A percentile compares a stretch with the other conserved stretches of the same genome.
phyloP scores from a whole-genome alignment of 2,113 vertebrate species.

The Pangasianodon hypophthalmus region DNA sequence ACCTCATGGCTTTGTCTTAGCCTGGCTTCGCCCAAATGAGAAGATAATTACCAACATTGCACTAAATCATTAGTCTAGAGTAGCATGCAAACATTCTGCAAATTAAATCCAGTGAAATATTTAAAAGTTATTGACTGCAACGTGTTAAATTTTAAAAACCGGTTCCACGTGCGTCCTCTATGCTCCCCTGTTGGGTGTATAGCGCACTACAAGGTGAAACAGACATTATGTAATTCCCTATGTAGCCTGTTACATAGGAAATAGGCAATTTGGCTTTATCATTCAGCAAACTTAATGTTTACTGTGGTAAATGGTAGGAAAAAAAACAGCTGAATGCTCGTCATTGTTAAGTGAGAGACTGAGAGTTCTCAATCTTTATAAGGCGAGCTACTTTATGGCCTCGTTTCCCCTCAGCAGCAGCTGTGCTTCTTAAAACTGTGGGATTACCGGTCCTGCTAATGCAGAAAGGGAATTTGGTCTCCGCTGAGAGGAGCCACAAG shows the following conservation, averaged over 20 bases:
- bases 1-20: not conserved
- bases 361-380: conserved; percentile 13
- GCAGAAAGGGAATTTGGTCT: conserved; percentile 42
- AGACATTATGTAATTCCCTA: not conserved
- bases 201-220: not conserved
- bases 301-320: not conserved
- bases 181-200: not conserved
- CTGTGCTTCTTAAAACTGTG: conserved; percentile 68
- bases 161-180: not conserved
- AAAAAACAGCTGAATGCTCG: not conserved
- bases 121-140: not conserved
- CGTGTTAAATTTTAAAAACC: too few relatives aligned
- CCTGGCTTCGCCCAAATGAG: too few relatives aligned
- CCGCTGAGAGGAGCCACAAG: conserved; percentile 38
- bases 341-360: conserved; percentile 6
- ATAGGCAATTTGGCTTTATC: not conserved
- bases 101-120: not conserved
- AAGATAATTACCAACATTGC: too few relatives aligned
- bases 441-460: conserved; percentile 65
- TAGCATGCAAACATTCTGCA: not conserved
- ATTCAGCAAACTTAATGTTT: not conserved
- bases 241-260: not conserved
- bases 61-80: not conserved
- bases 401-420: conserved; percentile 37
- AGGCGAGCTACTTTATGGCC: conserved; percentile 7